A percentile compares a stretch with the other conserved stretches of the same genome.
Evolutionary conservation across 2,113 vertebrate species (phyloP).

Genomic region (Sapajus apella): DNA sequence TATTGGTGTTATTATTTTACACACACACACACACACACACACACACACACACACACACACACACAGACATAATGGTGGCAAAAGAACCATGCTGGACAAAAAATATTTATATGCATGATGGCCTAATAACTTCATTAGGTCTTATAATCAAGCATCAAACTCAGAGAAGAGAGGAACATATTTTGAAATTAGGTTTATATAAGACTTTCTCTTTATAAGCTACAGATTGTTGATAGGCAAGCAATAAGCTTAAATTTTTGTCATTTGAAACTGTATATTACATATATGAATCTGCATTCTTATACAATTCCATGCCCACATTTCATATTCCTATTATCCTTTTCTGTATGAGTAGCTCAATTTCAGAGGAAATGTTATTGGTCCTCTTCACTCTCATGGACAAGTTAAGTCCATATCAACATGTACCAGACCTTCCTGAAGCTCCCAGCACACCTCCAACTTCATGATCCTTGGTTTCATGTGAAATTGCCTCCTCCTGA

Average conservation of each 20-base stretch:
- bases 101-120: not conserved
- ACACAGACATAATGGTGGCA: not conserved
- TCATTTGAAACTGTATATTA: not conserved
- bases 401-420: not conserved
- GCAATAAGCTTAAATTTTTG: not conserved
- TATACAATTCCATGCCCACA: not conserved
- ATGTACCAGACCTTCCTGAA: not conserved
- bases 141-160: not conserved
- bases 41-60: too few relatives aligned
- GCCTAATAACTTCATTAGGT: not conserved
- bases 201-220: not conserved
- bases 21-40: too few relatives aligned
- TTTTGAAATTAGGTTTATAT: constrained; percentile 18
- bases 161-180: not conserved
- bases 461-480: not conserved
- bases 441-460: not conserved
- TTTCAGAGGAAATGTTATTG: not conserved
- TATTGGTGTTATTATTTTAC: not conserved
- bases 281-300: not conserved
- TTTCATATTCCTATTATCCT: not conserved
- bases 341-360: not conserved
- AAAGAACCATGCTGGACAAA: not conserved
- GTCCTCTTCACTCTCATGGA: not conserved
- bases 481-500: constrained; percentile 51
- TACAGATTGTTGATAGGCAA: not conserved